phyloP scores from a whole-genome alignment of 1,140 invertebrate species.

The Papilio aristodemus region DNA sequence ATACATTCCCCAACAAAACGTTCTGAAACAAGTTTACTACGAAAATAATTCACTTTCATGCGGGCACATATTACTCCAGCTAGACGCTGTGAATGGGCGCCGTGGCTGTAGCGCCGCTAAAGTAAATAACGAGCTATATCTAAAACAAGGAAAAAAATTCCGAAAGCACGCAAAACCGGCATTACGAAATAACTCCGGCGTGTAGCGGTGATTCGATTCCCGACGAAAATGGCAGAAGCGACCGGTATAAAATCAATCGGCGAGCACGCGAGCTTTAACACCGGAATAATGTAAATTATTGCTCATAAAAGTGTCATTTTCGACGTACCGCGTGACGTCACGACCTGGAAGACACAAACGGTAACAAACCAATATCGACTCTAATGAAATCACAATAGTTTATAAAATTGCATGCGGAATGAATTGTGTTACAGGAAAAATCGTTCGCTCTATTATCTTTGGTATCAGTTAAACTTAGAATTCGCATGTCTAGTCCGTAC shows the following conservation, averaged over 20 bases:
- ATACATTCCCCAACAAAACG: slow-evolving; percentile 15
- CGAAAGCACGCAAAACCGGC: slow-evolving; percentile 65
- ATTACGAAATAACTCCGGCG: slow-evolving; percentile 72
- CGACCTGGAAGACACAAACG: slow-evolving; percentile 40
- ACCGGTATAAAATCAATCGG: slow-evolving; percentile 77
- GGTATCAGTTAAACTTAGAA: slow-evolving; percentile 57
- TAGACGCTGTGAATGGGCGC: slow-evolving; percentile 17
- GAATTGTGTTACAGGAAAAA: slow-evolving; percentile 39
- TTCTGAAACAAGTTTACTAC: slow-evolving; percentile 14
- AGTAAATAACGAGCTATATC: slow-evolving; percentile 30
- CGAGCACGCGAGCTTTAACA: slow-evolving; percentile 73
- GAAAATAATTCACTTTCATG: slow-evolving; percentile 20
- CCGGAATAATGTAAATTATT: slow-evolving; percentile 78
- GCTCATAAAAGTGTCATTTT: slow-evolving; percentile 78
- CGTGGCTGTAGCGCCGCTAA: slow-evolving; percentile 6
- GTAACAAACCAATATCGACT: slow-evolving; percentile 43
- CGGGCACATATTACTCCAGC: slow-evolving; percentile 6
- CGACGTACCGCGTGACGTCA: slow-evolving; percentile 71
- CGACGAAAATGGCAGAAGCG: slow-evolving; percentile 68
- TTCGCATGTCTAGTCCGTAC: slow-evolving; percentile 58
- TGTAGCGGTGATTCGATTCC: slow-evolving; percentile 72
- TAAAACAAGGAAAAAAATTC: slow-evolving; percentile 43
- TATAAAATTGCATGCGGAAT: slow-evolving; percentile 39
- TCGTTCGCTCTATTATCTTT: slow-evolving; percentile 68
- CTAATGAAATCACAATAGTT: slow-evolving; percentile 40